These are phyloP conservation scores for Malurus melanocephalus DNA, from an alignment of 2,113 vertebrate species.

Conservation along the genomic window DNA sequence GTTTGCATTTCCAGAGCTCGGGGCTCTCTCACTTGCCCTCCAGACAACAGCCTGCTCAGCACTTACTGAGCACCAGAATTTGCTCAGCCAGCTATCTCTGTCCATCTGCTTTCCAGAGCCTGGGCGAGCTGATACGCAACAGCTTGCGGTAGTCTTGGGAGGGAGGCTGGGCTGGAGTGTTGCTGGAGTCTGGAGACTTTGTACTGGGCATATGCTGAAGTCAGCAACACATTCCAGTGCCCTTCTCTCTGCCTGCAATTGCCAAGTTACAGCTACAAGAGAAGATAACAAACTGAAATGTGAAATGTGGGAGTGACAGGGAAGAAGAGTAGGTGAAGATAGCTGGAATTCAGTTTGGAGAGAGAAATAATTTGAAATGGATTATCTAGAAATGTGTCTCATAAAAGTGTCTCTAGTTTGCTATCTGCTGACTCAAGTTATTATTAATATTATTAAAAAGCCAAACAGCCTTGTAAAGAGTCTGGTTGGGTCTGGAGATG, in stretches of 20 bases:
- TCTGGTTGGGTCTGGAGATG: neutral
- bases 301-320: slow-evolving; percentile 16
- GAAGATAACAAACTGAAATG: neutral
- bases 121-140: neutral
- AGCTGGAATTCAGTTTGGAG: neutral
- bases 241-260: slow-evolving; percentile 11
- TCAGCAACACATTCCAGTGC: slow-evolving; percentile 23
- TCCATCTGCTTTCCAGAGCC: neutral
- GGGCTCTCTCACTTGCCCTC: neutral
- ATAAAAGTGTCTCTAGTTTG: slow-evolving; percentile 22
- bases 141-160: neutral
- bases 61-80: neutral
- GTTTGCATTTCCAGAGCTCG: neutral
- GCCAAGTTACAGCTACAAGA: slow-evolving; percentile 15
- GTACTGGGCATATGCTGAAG: slow-evolving; percentile 16
- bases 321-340: slow-evolving; percentile 20
- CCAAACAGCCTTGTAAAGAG: neutral
- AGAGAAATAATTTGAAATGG: slow-evolving; percentile 15
- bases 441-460: neutral
- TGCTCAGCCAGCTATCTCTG: neutral
- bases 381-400: slow-evolving; percentile 11
- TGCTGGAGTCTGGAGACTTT: neutral
- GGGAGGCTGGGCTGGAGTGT: neutral
- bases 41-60: neutral
- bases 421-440: slow-evolving; percentile 25